phyloP scores from a whole-genome alignment of 2,888 invertebrate genomes.

The Hartigia nigra region DNA sequence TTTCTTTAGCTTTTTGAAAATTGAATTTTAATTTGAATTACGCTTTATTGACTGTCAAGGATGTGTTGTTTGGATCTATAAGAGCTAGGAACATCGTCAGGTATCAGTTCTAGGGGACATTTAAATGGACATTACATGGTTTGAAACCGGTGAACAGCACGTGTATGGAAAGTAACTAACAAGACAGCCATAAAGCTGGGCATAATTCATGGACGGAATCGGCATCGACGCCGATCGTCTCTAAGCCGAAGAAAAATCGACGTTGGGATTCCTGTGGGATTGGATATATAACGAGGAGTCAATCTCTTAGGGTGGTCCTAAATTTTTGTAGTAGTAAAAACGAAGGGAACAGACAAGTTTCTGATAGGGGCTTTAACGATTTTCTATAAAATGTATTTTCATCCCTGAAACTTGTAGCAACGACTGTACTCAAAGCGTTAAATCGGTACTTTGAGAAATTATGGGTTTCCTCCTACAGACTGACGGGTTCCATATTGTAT shows the following conservation, averaged over 20 bases:
- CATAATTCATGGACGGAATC: not conserved
- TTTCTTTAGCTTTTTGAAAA: not conserved
- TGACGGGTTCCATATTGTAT: conserved; percentile 1
- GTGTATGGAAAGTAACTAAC: not conserved
- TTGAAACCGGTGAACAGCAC: not conserved
- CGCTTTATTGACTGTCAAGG: not conserved
- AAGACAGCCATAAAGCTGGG: not conserved
- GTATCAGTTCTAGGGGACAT: not conserved
- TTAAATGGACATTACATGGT: not conserved
- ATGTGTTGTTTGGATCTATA: not conserved
- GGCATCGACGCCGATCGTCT: not conserved
- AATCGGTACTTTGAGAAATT: not conserved
- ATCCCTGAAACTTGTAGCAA: not conserved
- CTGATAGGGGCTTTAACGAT: not conserved
- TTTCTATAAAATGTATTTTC: not conserved
- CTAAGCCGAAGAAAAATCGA: not conserved
- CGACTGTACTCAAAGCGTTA: not conserved
- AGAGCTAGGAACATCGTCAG: not conserved
- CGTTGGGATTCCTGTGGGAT: not conserved
- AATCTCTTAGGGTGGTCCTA: not conserved
- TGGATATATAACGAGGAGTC: not conserved
- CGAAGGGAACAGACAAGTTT: not conserved
- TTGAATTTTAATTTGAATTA: not conserved
- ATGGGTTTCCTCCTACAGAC: not conserved
- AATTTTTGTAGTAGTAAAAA: not conserved